Evolutionary conservation across 1,140 invertebrate genomes (phyloP), one percentile per base, ranked within the genome.

Genomic region (Himalopsyche phryganea): DNA sequence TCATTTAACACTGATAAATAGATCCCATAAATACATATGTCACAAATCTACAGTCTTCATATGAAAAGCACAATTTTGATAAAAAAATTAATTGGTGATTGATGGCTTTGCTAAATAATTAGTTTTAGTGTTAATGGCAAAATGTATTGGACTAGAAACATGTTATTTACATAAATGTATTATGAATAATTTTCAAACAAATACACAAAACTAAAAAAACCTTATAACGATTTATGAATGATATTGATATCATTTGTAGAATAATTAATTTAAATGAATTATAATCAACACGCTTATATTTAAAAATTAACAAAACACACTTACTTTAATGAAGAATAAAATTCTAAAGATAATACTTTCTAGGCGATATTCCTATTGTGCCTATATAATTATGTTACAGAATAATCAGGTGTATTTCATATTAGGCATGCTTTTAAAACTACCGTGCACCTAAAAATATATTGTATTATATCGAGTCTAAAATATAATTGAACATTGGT

Each of bases 131-230:
- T 28, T 13, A 56, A 63, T 63, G 61, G 61, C 61, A 63, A 63
- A 54, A 58, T 49, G 35, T 57, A 56, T 58, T 58, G 55, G 61
- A 63, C 61, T 63, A 63, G 61, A 63, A 28, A 63, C 55, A 55
- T 40, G 42, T 56, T 58, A 50, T 62, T 48, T 55, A 58, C 42
- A 48, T 40, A 56, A 40, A n/a, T n/a, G n/a, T n/a, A n/a, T n/a
- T 48, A 48, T 28, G 23, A 9, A 5, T 28, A 28, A 28, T 28
- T 28, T 28, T 28, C 23, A 28, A 9, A 45, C 17, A 45, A 45
- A 17, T 19, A 15, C 42, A 40, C 38, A 13, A 40, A 5, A 11
- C n/a, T 6, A 35, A 40, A 40, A 40, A 40, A n/a, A 40, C 11
- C n/a, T 40, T 40, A 40, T 2, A 40, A 13, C 38, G n/a, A 40